phyloP scores from a whole-genome alignment of 23 tunicate genomes.

The Halocynthia roretzi region DNA sequence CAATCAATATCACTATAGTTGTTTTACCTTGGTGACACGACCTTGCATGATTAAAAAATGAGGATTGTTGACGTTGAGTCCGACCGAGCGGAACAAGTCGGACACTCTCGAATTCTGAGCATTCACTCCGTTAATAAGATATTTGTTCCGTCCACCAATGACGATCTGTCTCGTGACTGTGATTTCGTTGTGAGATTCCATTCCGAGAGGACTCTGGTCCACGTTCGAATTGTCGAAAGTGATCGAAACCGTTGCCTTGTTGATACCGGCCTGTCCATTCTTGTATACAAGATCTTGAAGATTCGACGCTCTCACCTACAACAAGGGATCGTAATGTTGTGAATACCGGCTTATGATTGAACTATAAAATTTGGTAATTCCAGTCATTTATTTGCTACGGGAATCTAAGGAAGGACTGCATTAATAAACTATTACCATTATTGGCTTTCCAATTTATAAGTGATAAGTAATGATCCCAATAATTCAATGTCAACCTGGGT shows the following conservation, averaged over 20 bases:
- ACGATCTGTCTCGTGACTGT: slow-evolving; percentile 91
- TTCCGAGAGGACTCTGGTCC: slow-evolving; percentile 86
- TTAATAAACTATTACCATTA: background rate
- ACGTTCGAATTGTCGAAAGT: slow-evolving; percentile 83
- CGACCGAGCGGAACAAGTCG: slow-evolving; percentile 85
- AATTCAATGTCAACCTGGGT: slow-evolving; percentile 40
- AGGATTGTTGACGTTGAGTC: slow-evolving; percentile 92
- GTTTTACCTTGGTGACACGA: slow-evolving; percentile 67
- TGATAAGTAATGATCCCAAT: background rate
- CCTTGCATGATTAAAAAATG: slow-evolving; percentile 99
- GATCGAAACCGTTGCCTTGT: slow-evolving; percentile 89
- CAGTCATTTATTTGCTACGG: background rate
- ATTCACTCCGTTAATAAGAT: slow-evolving; percentile 89
- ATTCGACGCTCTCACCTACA: slow-evolving; percentile 80
- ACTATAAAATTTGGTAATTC: background rate
- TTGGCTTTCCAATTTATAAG: background rate
- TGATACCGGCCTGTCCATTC: slow-evolving; percentile 98
- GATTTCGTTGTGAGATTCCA: slow-evolving; percentile 91
- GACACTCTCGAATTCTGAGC: slow-evolving; percentile 90
- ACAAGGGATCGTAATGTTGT: background rate
- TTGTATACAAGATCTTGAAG: slow-evolving; percentile 96
- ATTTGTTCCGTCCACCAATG: slow-evolving; percentile 89
- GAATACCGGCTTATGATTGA: no score
- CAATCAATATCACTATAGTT: no score
- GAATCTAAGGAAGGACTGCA: background rate